Evolutionary conservation across 2,113 vertebrate genomes (phyloP).

Genomic region (Phalacrocorax carbo): DNA sequence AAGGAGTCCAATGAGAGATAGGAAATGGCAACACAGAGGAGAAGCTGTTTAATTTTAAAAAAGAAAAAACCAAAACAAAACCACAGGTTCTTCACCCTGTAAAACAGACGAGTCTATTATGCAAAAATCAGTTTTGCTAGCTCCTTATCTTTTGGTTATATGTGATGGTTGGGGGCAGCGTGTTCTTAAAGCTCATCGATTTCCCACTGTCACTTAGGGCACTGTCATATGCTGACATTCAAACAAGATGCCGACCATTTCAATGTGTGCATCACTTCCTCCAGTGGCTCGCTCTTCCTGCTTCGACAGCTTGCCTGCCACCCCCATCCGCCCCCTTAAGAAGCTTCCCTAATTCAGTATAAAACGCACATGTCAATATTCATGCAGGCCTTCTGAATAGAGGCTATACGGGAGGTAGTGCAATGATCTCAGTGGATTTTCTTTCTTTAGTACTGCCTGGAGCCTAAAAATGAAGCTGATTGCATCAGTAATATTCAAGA

Average conservation of each 20-base stretch:
- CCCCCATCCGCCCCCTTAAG: constrained; percentile 45
- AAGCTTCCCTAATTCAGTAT: constrained; percentile 60
- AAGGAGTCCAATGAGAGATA: neutral
- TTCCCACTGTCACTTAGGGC: neutral
- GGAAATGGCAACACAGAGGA: neutral
- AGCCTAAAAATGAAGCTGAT: constrained; percentile 88
- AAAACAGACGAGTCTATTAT: neutral
- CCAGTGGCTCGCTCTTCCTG: constrained; percentile 71
- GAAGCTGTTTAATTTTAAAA: neutral
- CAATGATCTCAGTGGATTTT: constrained; percentile 38
- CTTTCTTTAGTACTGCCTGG: constrained; percentile 84
- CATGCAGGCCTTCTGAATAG: neutral
- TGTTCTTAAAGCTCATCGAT: neutral
- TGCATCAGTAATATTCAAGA: constrained; percentile 88
- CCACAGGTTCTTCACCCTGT: neutral
- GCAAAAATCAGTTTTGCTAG: neutral
- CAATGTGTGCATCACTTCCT: constrained; percentile 71
- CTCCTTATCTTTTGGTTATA: neutral
- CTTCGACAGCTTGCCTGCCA: constrained; percentile 56
- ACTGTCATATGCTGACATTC: constrained; percentile 23
- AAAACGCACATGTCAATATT: constrained; percentile 52
- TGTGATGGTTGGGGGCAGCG: neutral
- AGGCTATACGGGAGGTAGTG: neutral
- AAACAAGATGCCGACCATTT: constrained; percentile 56
- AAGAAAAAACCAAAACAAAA: neutral